Percentiles rank a stretch among this genome's conserved stretches.
phyloP scores from a whole-genome alignment of 2,797 vertebrate species.

The Sebastes trivittatus region DNA sequence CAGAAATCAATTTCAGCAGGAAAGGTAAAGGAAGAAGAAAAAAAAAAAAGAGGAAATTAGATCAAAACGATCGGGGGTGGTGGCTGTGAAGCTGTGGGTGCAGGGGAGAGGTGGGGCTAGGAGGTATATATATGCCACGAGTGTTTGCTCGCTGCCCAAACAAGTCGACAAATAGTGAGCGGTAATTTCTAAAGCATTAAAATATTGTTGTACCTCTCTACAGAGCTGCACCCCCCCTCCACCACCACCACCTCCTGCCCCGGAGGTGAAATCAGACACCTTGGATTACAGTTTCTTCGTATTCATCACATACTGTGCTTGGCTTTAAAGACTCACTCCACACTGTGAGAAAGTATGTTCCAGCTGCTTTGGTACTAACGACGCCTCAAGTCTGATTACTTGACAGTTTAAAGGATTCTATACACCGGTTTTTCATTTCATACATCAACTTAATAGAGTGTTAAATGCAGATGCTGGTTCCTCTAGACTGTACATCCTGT shows the following conservation, averaged over 20 bases:
- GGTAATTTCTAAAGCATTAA: slow-evolving; percentile 70
- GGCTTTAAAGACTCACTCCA: slow-evolving; percentile 64
- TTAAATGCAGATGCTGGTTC: slow-evolving; percentile 45
- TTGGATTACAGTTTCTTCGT: slow-evolving; percentile 61
- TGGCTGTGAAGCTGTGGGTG: slow-evolving; percentile 71
- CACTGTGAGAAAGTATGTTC: slow-evolving; percentile 66
- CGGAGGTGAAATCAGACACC: slow-evolving; percentile 73
- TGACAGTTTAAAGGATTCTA: slow-evolving; percentile 49
- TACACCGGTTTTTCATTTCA: slow-evolving; percentile 49
- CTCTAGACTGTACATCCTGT: slow-evolving; percentile 26
- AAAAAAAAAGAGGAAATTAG: slow-evolving; percentile 82
- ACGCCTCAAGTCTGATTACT: slow-evolving; percentile 57
- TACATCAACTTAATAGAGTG: slow-evolving; percentile 54
- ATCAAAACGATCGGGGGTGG: slow-evolving; percentile 78
- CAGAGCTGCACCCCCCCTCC: slow-evolving; percentile 22
- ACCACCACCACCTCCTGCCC: slow-evolving; percentile 43
- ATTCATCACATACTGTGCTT: slow-evolving; percentile 65
- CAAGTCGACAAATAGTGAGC: slow-evolving; percentile 69
- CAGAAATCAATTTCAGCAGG: slow-evolving; percentile 91
- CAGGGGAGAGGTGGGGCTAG: slow-evolving; percentile 55
- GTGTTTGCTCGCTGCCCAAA: slow-evolving; percentile 64
- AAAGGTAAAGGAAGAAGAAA: slow-evolving; percentile 78
- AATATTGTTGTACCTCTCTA: slow-evolving; percentile 59
- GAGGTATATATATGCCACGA: slow-evolving; percentile 62
- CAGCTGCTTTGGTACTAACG: slow-evolving; percentile 54